Base-by-base conservation (phyloP, 2,113 vertebrate genomes). In the Pimephales promelas region DNA sequence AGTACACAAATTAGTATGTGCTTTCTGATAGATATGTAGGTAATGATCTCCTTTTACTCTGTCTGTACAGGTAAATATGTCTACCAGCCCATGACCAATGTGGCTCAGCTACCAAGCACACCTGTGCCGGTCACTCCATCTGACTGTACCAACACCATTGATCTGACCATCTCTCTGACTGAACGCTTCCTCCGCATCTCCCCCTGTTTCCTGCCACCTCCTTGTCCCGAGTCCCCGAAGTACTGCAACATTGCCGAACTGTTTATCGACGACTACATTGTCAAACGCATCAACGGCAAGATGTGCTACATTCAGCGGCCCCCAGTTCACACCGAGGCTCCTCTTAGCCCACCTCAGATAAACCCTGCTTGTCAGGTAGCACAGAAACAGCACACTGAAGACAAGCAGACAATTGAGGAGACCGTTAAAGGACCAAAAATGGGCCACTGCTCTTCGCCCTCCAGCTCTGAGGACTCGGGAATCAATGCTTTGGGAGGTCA, bases 261-360 rank as follows among this genome's bases (percentile, higher is more conserved):
- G 79, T 99, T 99, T 87, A 94, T 98, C 62, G 97, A 99, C 84
- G 97, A 96, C 93, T 99, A 99, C 88, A 95, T 98, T 0, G 97
- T 99, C 59, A 99, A 98, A 80, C 97, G 97, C 90, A 97, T 99
- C 89, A 99, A 98, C 0, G 98, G 97, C 36, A 99, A 98, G 94
- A 98, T 99, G 98, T 99, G 98, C 90, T 99, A 99, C 0, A 97
- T 99, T 81, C 98, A 99, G 94, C 93, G 96, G 81, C 96, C 97
- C 62, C 93, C 90, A 0, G 93, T 93, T 0, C 81, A 84, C 11
- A 88, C 92, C 28, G 90, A 93, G 3, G 91, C 90, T 0, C 83
- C 86, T 0, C 93, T 92, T 59, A 83, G 56, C 4, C 68, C 89
- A 20, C 83, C 87, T 68, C 43, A 57, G 3, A 57, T 72, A 68